These are phyloP conservation scores for Stegana nigrithorax DNA, from an alignment of 2,888 invertebrate species.

Conservation along the genomic window DNA sequence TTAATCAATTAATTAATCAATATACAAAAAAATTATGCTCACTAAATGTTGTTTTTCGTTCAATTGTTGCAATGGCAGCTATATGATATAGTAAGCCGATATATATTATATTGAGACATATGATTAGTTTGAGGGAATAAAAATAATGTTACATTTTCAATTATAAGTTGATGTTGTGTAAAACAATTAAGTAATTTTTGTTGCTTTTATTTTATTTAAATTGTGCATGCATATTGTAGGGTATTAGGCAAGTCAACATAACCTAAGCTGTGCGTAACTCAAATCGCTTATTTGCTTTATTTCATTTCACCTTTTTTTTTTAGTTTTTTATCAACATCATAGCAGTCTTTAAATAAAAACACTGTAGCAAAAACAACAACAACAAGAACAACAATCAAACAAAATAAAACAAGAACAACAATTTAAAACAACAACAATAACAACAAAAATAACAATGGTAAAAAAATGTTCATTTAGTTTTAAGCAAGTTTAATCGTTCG, in stretches of 20 bases:
- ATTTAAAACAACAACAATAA: not conserved
- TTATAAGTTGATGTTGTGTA: too few relatives aligned
- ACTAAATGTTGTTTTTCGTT: too few relatives aligned
- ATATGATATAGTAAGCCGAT: too few relatives aligned
- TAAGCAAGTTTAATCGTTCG: conserved; percentile 19
- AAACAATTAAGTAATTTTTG: too few relatives aligned
- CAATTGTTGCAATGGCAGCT: too few relatives aligned
- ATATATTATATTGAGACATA: too few relatives aligned
- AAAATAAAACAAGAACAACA: not conserved
- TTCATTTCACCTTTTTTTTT: conserved; percentile 6
- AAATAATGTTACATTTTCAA: too few relatives aligned
- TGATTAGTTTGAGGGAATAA: too few relatives aligned
- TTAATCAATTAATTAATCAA: too few relatives aligned
- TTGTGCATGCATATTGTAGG: not conserved
- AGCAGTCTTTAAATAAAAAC: conserved; percentile 5
- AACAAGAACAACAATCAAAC: not conserved
- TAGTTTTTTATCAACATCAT: conserved; percentile 8
- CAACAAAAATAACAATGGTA: not conserved
- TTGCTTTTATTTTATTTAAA: too few relatives aligned
- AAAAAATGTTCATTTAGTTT: conserved; percentile 17
- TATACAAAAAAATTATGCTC: too few relatives aligned
- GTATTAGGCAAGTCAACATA: not conserved
- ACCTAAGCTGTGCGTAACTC: not conserved
- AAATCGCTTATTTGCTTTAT: conserved; percentile 1
- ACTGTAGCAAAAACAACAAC: not conserved